Evolutionary conservation across 2,797 vertebrate genomes (phyloP), one percentile per base, ranked within the genome.

Genomic region (Nannoperca obscura): DNA sequence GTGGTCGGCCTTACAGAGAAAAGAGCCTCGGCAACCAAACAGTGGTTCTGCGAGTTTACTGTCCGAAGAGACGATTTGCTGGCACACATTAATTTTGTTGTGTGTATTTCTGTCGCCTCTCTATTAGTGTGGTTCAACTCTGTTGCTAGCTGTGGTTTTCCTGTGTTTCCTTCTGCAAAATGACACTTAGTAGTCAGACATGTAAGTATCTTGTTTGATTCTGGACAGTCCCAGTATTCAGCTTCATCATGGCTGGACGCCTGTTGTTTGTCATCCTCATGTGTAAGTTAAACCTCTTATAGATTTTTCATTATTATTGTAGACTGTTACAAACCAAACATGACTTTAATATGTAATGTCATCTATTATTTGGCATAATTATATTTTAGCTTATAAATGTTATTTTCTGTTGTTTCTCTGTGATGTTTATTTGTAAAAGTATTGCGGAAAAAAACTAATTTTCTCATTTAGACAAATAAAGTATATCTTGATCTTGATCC

Each of bases 251-350:
- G 82, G 0, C 49, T 32, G 30, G 32, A 3, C 20, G 3, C 10
- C 57, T 71, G 34, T 12, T 88, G 60, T 49, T 85, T 5, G 7
- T 79, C 40, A 4, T 91, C 63, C 14, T 90, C 32, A 54, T 86
- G 20, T 47, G 85, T 90, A 58, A 75, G 84, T 88, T 1, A 22
- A 57, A 0, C 19, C 19, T 66, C 1, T 15, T 57, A 12, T 53
- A 9, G 4, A 30, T 19, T 7, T n/a, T 19, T 38, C 2, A 22
- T 55, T 19, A 7, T 69, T 15, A 19, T 46, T 71, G 19, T 52
- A 3, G 15, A 3, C 6, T 55, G 13, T 72, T 5, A 47, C 5
- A 15, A 13, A 19, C 6, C 10, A 63, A 17, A 34, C 30, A 13
- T 20, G 1, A 40, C 52, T 27, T 47, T 49, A 6, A 27, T 24